Conservation (phyloP, 2,113 vertebrate genomes). For the Chlorodrepanis virens region DNA sequence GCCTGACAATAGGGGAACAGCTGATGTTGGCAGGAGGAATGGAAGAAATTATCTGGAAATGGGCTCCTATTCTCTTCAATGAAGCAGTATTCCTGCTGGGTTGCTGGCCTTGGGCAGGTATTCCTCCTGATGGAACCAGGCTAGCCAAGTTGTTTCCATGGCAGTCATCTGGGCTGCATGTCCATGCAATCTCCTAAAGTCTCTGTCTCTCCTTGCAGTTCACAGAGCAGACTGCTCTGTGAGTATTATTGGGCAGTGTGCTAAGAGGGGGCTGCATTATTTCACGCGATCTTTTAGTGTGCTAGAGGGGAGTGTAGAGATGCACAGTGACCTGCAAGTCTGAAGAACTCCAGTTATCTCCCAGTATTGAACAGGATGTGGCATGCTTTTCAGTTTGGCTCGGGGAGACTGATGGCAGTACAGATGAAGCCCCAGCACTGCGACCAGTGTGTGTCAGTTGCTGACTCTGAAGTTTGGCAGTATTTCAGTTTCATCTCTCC, state of each 20-base stretch:
- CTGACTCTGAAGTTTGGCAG: neutral
- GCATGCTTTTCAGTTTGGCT: neutral
- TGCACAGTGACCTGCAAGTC: neutral
- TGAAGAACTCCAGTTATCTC: neutral
- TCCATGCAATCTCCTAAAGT: neutral
- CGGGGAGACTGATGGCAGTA: neutral
- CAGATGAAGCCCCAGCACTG: neutral
- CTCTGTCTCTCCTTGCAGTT: neutral
- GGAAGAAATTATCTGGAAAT: neutral
- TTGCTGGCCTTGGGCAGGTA: conserved; percentile 7
- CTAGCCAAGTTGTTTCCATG: neutral
- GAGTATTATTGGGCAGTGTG: neutral
- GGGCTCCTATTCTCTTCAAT: neutral
- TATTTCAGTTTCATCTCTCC: neutral
- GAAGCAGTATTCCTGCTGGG: neutral
- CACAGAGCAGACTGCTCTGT: neutral
- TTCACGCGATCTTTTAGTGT: neutral
- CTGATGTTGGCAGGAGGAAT: neutral
- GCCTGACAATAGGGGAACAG: neutral
- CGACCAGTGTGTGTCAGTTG: neutral
- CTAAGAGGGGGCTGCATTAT: neutral
- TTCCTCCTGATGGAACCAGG: neutral
- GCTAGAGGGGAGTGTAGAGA: neutral
- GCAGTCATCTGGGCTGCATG: neutral
- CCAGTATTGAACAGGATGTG: neutral